phyloP scores from a whole-genome alignment of 2,113 vertebrate genomes.

The Nothoprocta pentlandii region DNA sequence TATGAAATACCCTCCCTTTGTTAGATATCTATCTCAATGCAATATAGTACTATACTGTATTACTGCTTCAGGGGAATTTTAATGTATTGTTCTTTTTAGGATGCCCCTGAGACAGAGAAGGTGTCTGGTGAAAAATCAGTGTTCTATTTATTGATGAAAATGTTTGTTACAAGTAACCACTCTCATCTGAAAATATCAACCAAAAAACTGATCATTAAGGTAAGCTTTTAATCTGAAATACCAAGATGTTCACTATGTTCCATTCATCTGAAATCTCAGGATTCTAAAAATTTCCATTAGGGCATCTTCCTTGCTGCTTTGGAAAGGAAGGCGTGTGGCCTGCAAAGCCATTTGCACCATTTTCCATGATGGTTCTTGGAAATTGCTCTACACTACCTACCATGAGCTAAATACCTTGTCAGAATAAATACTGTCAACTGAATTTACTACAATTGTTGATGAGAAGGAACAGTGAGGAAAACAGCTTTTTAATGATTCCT shows the following conservation, averaged over 20 bases:
- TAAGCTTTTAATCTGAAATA: conserved; percentile 60
- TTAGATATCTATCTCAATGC: neutral
- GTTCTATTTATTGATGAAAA: conserved; percentile 93
- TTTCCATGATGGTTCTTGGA: neutral
- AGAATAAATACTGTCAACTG: neutral
- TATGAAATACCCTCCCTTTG: neutral
- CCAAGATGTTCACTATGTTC: neutral
- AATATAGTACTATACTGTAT: neutral
- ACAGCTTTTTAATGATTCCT: neutral
- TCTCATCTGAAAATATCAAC: conserved; percentile 85
- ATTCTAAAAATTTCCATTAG: neutral
- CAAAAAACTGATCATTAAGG: conserved; percentile 89
- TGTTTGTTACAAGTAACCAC: conserved; percentile 88
- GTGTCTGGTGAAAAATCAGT: conserved; percentile 86
- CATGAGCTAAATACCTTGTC: neutral
- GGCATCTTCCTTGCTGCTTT: neutral
- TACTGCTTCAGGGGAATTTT: neutral
- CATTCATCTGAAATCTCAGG: neutral
- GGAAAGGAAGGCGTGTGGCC: neutral
- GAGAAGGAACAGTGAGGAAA: neutral
- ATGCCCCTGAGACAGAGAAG: conserved; percentile 76
- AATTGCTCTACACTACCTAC: neutral
- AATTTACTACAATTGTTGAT: neutral
- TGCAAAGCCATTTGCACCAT: neutral
- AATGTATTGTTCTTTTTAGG: conserved; percentile 73